phyloP scores from a whole-genome alignment of 2,797 vertebrate species.

The Sus cebifrons region DNA sequence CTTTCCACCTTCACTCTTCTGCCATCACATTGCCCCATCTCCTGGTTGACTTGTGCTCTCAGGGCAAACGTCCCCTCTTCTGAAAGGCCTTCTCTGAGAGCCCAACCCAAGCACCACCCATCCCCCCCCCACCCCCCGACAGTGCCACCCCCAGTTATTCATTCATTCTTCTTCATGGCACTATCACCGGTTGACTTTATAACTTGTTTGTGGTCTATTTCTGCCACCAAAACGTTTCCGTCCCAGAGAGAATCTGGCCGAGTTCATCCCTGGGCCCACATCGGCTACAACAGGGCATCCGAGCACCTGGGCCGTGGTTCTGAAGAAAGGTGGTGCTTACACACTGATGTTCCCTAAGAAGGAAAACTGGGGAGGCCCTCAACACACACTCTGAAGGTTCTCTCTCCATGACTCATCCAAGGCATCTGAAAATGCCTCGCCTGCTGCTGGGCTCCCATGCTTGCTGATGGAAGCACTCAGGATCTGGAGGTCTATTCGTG shows the following conservation, averaged over 20 bases:
- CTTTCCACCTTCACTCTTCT: rapidly evolving
- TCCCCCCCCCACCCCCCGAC: no score
- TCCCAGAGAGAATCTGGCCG: neutral
- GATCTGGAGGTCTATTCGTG: neutral
- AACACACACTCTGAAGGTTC: neutral
- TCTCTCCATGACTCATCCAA: rapidly evolving
- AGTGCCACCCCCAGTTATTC: no score
- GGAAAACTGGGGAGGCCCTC: neutral
- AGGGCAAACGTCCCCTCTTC: neutral
- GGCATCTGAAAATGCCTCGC: rapidly evolving
- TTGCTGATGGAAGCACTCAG: neutral
- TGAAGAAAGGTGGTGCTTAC: no score
- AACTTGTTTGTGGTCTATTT: neutral
- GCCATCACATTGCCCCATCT: no score
- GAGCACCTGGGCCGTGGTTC: rapidly evolving
- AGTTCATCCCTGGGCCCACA: neutral
- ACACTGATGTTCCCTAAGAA: neutral
- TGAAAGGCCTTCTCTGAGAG: neutral
- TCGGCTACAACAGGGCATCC: neutral
- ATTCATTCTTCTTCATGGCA: neutral
- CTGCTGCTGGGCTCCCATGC: rapidly evolving
- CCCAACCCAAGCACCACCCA: rapidly evolving
- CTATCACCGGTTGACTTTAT: rapidly evolving
- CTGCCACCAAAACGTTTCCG: neutral
- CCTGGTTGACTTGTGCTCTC: neutral